Conservation (phyloP, 2,888 invertebrate species). For the Drosophila neonasuta region DNA sequence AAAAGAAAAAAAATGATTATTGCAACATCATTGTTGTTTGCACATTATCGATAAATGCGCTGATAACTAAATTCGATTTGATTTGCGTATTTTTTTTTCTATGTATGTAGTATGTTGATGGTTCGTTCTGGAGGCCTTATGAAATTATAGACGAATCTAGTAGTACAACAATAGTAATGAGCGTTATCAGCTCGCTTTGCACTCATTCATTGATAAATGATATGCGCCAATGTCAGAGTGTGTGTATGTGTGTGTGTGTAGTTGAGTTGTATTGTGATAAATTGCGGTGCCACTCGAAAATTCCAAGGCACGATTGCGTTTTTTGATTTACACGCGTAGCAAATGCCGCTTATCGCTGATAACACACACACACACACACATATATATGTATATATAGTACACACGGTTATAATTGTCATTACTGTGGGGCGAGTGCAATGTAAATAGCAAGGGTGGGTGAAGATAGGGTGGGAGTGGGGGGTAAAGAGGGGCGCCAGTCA, state of each 20-base stretch:
- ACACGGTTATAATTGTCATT: constrained; percentile 20
- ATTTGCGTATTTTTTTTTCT: constrained; percentile 29
- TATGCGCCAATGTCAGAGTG: background rate
- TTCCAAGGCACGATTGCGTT: constrained; percentile 31
- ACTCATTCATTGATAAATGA: constrained; percentile 69
- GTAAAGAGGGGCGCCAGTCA: constrained; percentile 19
- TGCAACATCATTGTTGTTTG: constrained; percentile 60
- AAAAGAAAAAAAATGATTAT: constrained; percentile 17
- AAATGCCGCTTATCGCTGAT: constrained; percentile 43
- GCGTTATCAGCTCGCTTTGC: constrained; percentile 61
- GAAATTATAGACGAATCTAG: constrained; percentile 22
- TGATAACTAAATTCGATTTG: constrained; percentile 49
- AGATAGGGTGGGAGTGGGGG: background rate
- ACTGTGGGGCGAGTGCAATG: constrained; percentile 29
- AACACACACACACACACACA: constrained; percentile 18
- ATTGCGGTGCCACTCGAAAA: constrained; percentile 43
- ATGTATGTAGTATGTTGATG: background rate
- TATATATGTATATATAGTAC: no score
- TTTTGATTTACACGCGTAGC: constrained; percentile 32
- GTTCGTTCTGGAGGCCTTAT: constrained; percentile 18
- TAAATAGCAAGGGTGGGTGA: constrained; percentile 13
- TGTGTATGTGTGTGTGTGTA: constrained; percentile 4
- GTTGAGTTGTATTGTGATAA: constrained; percentile 27
- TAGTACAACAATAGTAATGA: constrained; percentile 12
- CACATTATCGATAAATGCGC: constrained; percentile 35